Conservation (phyloP, 2,797 vertebrate species). For the Glossophaga mutica region DNA sequence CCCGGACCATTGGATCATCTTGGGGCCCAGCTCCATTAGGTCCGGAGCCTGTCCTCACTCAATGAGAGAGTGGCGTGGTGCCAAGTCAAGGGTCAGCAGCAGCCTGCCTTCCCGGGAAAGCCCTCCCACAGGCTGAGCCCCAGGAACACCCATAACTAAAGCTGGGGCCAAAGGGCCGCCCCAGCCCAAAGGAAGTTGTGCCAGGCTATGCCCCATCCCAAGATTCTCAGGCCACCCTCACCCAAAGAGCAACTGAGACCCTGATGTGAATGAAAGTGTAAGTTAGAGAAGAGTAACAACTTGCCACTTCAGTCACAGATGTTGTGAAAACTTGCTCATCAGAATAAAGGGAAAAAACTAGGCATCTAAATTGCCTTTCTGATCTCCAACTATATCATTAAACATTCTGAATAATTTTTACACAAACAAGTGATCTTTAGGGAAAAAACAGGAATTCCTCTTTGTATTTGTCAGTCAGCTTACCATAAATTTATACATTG, state of each 20-base stretch:
- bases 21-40: background rate
- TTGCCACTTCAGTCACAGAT: accelerated
- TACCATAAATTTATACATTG: background rate
- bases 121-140: background rate
- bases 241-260: background rate
- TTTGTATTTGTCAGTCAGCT: background rate
- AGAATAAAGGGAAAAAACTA: background rate
- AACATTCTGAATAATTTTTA: background rate
- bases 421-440: background rate
- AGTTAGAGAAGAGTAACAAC: background rate
- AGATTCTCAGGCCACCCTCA: background rate
- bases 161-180: too few relatives aligned
- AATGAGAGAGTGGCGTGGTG: background rate
- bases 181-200: background rate
- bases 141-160: background rate
- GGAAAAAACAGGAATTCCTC: background rate
- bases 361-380: background rate
- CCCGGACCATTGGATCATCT: accelerated
- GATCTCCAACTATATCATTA: too few relatives aligned
- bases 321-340: background rate
- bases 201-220: too few relatives aligned
- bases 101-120: background rate
- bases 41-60: background rate
- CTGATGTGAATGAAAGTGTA: background rate
- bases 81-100: background rate